Conservation (phyloP, 2,888 invertebrate genomes). For the Rhyacophila evoluta region DNA sequence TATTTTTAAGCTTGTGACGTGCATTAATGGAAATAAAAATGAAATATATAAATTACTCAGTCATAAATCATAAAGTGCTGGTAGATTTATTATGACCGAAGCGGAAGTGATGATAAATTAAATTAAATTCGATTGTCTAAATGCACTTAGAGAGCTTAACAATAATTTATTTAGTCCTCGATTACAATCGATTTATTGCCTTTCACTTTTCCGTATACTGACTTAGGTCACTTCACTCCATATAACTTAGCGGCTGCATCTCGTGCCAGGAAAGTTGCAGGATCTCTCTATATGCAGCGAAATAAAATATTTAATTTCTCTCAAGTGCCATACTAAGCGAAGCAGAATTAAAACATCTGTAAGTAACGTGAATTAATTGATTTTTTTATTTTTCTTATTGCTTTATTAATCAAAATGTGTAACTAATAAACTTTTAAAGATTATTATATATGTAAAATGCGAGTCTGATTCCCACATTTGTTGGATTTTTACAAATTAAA, state of each 20-base stretch:
- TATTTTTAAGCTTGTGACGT: neutral
- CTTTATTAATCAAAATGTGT: too few species aligned
- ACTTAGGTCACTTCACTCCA: neutral
- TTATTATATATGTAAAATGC: too few species aligned
- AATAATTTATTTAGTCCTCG: slow-evolving; percentile 23
- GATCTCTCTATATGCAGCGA: too few species aligned
- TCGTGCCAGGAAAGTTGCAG: neutral
- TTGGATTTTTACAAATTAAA: too few species aligned
- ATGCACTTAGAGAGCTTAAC: slow-evolving; percentile 1
- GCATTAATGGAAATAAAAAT: too few species aligned
- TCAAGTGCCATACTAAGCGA: neutral
- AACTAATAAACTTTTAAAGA: too few species aligned
- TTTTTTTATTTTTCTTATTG: too few species aligned
- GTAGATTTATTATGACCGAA: neutral
- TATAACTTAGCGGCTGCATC: neutral
- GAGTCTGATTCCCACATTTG: too few species aligned
- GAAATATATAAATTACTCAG: too few species aligned
- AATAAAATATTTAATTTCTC: too few species aligned
- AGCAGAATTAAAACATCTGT: neutral
- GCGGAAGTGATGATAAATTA: slow-evolving; percentile 15
- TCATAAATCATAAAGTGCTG: too few species aligned
- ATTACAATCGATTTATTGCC: slow-evolving; percentile 10
- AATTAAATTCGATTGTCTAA: slow-evolving; percentile 18
- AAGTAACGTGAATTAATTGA: neutral
- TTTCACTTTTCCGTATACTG: neutral